These are phyloP conservation scores for Sarcophaga rosellei DNA, from an alignment of 2,888 invertebrate species.

Conservation along the genomic window DNA sequence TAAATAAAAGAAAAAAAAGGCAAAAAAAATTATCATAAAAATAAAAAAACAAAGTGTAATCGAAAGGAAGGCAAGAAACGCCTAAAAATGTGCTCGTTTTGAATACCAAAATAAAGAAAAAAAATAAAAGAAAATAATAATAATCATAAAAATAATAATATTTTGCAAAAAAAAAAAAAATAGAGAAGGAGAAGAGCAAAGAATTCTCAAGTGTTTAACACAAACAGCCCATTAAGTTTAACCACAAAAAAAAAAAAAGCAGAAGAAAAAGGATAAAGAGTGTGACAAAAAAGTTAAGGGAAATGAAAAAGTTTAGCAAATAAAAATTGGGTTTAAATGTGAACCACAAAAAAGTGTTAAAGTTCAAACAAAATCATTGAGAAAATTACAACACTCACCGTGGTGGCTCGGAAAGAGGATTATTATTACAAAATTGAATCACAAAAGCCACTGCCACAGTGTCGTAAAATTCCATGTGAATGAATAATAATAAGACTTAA, in stretches of 20 bases:
- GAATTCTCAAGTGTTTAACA: background rate
- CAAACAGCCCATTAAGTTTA: slow-evolving; percentile 22
- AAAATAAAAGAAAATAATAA: background rate
- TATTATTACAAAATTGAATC: background rate
- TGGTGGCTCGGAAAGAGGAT: background rate
- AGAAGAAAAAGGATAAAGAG: background rate
- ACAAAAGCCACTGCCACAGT: background rate
- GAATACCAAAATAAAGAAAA: slow-evolving; percentile 22
- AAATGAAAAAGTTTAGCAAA: background rate
- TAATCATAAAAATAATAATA: background rate
- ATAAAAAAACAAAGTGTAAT: slow-evolving; percentile 29
- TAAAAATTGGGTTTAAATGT: background rate
- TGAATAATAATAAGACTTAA: background rate
- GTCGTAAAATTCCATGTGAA: background rate
- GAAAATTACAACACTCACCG: background rate
- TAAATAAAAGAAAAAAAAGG: slow-evolving; percentile 16
- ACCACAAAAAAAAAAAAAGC: slow-evolving; percentile 30
- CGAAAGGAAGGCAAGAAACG: slow-evolving; percentile 44
- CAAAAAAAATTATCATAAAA: slow-evolving; percentile 36
- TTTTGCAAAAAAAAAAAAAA: background rate
- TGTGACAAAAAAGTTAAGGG: too few species aligned
- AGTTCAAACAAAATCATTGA: background rate
- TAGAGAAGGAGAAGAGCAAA: background rate
- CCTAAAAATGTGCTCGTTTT: slow-evolving; percentile 43
- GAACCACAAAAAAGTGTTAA: background rate